Percentiles rank a stretch among this genome's conserved stretches.
Conservation (phyloP, 2,113 vertebrate species). For the Aix galericulata region DNA sequence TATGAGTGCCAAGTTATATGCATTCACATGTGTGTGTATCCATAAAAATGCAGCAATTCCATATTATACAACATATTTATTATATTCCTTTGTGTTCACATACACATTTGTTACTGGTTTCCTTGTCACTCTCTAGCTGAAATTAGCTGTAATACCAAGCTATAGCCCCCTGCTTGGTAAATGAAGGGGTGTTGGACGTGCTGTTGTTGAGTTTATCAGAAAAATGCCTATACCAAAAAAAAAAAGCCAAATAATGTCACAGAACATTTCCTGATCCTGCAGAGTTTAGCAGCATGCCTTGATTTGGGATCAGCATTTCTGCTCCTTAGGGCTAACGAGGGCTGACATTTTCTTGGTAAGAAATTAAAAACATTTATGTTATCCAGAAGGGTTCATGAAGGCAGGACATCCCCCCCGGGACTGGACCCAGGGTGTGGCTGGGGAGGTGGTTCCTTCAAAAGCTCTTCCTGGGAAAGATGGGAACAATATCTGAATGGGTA, state of each 20-base stretch:
- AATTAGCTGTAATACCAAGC: background rate
- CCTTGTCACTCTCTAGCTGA: too few relatives aligned
- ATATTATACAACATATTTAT: background rate
- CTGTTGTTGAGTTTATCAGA: background rate
- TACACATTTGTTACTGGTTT: background rate
- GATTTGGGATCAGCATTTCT: background rate
- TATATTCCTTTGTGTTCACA: background rate
- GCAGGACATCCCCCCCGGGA: background rate
- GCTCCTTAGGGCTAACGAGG: background rate
- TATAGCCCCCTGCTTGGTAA: background rate
- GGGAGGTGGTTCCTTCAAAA: background rate
- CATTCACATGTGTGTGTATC: too few relatives aligned
- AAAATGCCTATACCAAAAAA: background rate
- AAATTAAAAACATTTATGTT: background rate
- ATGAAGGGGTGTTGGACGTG: rapidly evolving
- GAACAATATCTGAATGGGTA: background rate
- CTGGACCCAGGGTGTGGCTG: too few relatives aligned
- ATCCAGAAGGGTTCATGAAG: too few relatives aligned
- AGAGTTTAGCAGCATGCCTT: background rate
- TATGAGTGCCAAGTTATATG: background rate
- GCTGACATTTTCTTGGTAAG: background rate
- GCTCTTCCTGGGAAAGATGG: background rate
- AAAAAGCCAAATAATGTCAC: background rate
- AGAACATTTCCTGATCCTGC: background rate
- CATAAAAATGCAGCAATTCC: background rate